Evolutionary conservation across 1,140 invertebrate genomes (phyloP), one percentile per base, ranked within the genome.

Genomic region (Agrypnia vestita): DNA sequence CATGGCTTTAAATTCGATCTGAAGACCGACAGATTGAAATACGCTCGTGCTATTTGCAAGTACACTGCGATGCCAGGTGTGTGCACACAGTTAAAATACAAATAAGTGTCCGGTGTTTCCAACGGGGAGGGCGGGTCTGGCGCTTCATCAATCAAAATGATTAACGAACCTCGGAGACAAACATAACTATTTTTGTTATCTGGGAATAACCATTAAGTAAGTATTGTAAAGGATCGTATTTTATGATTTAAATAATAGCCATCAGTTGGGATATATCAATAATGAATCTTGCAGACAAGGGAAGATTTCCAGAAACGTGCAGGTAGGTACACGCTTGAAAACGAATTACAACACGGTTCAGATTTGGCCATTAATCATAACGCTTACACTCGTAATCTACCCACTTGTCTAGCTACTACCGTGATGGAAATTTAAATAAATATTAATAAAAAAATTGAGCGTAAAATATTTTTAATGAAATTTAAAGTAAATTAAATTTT

Each of bases 61-160:
- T 35, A 35, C 25, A 3, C 25, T 35, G 25, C 25, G 25, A 35
- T 1, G 25, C 25, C 25, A 6, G 6, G 25, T 35, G 25, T 35
- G 6, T 35, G 25, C 1, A 3, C 25, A 3, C 25, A 6, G 1
- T 35, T 35, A 35, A 35, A 35, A 35, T 35, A 35, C 6, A 35
- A 35, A 35, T 35, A 35, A 35, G 25, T 35, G 25, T 35, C 25
- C 25, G 25, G 25, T 35, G 25, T 35, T 3, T 35, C 25, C 25
- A 35, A 35, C 6, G 25, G 25, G 25, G 25, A 35, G 11, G 13
- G 17, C 55, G 15, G 55, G 21, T 59, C 19, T 25, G 12, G 25
- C 61, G n/a, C 61, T 44, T 25, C 35, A 64, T 64, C 61, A 64
- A 64, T 64, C 61, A 64, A 64, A 64, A 35, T 64, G 25, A 64